These are phyloP conservation scores for Ecdyonurus torrentis DNA, from an alignment of 2,888 invertebrate species.

Conservation along the genomic window DNA sequence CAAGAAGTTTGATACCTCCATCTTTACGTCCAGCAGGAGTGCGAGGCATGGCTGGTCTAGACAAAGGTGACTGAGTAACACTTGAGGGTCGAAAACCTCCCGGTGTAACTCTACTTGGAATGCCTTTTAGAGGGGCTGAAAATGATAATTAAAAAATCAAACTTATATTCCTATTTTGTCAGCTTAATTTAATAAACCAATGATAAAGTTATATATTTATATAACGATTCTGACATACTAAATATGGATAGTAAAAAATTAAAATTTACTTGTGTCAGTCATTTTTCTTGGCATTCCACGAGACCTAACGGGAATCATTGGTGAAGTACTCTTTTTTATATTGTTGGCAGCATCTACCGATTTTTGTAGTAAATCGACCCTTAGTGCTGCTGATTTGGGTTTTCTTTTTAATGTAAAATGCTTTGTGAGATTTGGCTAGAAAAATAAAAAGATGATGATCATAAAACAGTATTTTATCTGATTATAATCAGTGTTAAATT, in stretches of 20 bases:
- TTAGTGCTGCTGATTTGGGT: constrained; percentile 81
- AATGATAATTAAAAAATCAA: too few relatives aligned
- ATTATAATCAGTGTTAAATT: not conserved
- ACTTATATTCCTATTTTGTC: not conserved
- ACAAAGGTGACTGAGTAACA: constrained; percentile 29
- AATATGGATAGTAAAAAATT: too few relatives aligned
- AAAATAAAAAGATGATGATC: not conserved
- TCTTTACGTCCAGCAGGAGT: constrained; percentile 58
- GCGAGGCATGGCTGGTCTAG: constrained; percentile 34
- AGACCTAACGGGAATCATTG: constrained; percentile 74
- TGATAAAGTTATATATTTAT: constrained; percentile 1
- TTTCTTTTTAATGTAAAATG: constrained; percentile 88
- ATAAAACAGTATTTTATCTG: too few relatives aligned
- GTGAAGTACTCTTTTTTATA: constrained; percentile 72
- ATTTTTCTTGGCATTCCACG: constrained; percentile 87
- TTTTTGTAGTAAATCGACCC: constrained; percentile 81
- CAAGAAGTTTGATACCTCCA: constrained; percentile 85
- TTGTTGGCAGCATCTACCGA: constrained; percentile 79
- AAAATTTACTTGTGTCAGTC: constrained; percentile 78
- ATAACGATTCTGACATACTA: too few relatives aligned
- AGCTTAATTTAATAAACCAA: not conserved
- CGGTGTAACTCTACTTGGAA: constrained; percentile 63
- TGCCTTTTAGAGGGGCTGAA: constrained; percentile 76
- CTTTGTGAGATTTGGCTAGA: constrained; percentile 66
- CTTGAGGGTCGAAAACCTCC: constrained; percentile 43